These are phyloP conservation scores for Neoseiulus cucumeris DNA, from an alignment of 1,140 invertebrate species.

Conservation along the genomic window DNA sequence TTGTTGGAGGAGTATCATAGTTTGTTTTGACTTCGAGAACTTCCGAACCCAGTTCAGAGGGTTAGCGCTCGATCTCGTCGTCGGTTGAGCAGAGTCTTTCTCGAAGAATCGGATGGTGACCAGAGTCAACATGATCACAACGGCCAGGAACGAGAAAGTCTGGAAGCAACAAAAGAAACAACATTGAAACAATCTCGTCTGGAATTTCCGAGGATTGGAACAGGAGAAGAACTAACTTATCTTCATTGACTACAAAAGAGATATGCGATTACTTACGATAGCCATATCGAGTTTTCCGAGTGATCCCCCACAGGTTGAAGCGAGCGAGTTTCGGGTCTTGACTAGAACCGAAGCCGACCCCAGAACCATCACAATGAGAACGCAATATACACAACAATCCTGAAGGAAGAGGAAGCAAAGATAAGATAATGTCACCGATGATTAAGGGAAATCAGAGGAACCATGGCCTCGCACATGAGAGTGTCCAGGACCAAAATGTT, in stretches of 20 bases:
- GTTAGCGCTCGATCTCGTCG: background rate
- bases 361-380: background rate
- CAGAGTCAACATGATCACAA: background rate
- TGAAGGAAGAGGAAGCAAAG: background rate
- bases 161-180: background rate
- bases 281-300: slow-evolving; percentile 6
- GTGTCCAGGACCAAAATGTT: too few relatives aligned
- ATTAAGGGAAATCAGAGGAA: too few relatives aligned
- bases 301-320: background rate
- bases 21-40: slow-evolving; percentile 1
- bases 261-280: slow-evolving; percentile 10
- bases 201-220: too few relatives aligned
- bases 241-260: too few relatives aligned
- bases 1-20: background rate
- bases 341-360: background rate
- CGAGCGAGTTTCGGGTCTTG: background rate
- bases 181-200: too few relatives aligned
- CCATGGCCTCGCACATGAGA: too few relatives aligned
- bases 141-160: background rate
- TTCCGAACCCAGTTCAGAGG: background rate
- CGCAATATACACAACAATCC: slow-evolving; percentile 1
- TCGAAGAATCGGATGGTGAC: background rate
- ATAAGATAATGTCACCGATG: too few relatives aligned
- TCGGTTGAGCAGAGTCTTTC: background rate
- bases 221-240: too few relatives aligned